These are phyloP conservation scores for Diploptera punctata DNA, from an alignment of 2,888 invertebrate species.

Conservation along the genomic window DNA sequence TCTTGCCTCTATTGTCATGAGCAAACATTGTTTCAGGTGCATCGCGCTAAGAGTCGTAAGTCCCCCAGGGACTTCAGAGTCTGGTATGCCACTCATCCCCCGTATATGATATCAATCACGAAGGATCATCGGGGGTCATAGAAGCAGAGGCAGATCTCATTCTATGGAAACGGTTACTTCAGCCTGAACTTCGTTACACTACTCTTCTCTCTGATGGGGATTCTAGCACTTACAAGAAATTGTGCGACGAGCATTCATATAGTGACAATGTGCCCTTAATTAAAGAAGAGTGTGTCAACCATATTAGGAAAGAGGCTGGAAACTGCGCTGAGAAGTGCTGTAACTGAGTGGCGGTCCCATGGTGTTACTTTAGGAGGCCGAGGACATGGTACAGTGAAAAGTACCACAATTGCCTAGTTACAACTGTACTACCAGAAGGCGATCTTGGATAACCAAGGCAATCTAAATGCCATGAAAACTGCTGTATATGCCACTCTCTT, in stretches of 20 bases:
- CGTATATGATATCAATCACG: constrained; percentile 41
- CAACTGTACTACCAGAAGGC: constrained; percentile 49
- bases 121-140: constrained; percentile 35
- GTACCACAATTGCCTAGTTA: constrained; percentile 46
- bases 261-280: constrained; percentile 7
- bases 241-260: not conserved
- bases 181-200: constrained; percentile 25
- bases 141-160: constrained; percentile 41
- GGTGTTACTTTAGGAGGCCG: not conserved
- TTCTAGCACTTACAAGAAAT: constrained; percentile 29
- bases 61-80: constrained; percentile 35
- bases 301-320: not conserved
- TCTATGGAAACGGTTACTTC: constrained; percentile 36
- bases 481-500: constrained; percentile 41
- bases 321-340: not conserved
- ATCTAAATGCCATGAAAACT: constrained; percentile 44
- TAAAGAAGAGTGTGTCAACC: constrained; percentile 35
- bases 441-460: constrained; percentile 46
- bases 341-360: not conserved
- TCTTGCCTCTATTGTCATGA: not conserved
- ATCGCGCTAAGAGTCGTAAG: not conserved
- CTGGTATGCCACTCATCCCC: constrained; percentile 42
- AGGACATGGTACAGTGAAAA: constrained; percentile 29
- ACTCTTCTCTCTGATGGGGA: constrained; percentile 36
- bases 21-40: constrained; percentile 4